Base-by-base conservation (phyloP, 1,140 invertebrate genomes). In the Tenebrio molitor region DNA sequence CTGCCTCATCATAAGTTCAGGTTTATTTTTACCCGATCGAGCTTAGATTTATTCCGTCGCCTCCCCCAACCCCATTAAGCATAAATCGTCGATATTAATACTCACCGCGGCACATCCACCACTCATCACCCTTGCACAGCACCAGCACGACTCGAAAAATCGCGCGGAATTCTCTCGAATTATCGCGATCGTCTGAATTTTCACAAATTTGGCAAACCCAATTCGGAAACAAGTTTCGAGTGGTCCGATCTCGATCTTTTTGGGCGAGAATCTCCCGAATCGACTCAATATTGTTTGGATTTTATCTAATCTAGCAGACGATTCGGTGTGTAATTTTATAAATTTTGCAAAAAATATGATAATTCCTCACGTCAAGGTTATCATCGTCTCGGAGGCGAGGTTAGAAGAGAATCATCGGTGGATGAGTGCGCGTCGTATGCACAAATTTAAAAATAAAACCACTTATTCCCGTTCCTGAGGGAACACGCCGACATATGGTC, bases 371-470 rank as follows among this genome's bases (percentile, higher is more conserved):
- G 10, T 8, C 50, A 58, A 58, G 50, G 50, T 58, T 58, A 58
- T 58, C 50, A n/a, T 39, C n/a, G 8, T 8, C 3, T 29, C n/a
- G n/a, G n/a, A n/a, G n/a, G n/a, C n/a, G n/a, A n/a, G n/a, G n/a
- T n/a, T n/a, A n/a, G n/a, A n/a, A n/a, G n/a, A n/a, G n/a, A n/a
- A n/a, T n/a, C n/a, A n/a, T n/a, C n/a, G 1, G 46, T 53, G 10
- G 23, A 29, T 16, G 50, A 58, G 8, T 58, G 44, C 16, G 16
- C 15, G 2, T 1, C 17, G 50, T 10, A 39, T 58, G 50, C 50
- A 58, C 50, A 58, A 58, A 58, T 29, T 58, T 58, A 58, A 58
- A 58, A 58, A 58, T 58, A 58, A 58, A 58, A 50, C 8, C 50
- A 58, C 50, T 58, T 58, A 53, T 53, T 58, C 33, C 16, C 15